Evolutionary conservation across 2,888 invertebrate species (phyloP), one percentile per base, ranked within the genome.

Genomic region (Endotricha flammealis): DNA sequence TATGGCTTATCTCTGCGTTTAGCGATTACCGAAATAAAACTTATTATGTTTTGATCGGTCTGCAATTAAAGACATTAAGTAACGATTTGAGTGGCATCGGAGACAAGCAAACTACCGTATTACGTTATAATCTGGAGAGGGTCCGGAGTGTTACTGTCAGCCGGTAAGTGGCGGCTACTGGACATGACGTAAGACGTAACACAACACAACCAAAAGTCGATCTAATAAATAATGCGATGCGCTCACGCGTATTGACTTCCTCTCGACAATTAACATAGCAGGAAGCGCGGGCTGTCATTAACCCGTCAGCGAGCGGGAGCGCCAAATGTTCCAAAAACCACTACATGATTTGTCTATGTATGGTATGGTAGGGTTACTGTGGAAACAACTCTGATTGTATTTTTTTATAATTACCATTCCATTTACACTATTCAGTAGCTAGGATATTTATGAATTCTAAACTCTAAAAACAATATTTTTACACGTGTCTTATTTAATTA

Each of bases 221-320:
- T 71, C 72, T 71, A 76, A 80, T 78, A 73, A 79, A 77, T 77
- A 77, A 78, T 79, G 72, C 71, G 78, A 78, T 73, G 77, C 69
- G 65, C 54, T 49, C 62, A 60, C 55, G 64, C 60, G 69, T 66
- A 74, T 73, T 62, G 69, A 80, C 80, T 80, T 79, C 79, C 78
- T 78, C 74, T 57, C 53, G 64, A 69, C 78, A 79, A 85, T 83
- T 83, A 83, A 74, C 77, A 68, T 71, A 70, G 76, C 85, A 81
- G 86, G 86, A 86, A 86, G 75, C 73, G 61, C 61, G 61, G 63
- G 60, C 82, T 77, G 80, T 85, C 82, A 85, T 85, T 86, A 85
- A 54, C 67, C 73, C 79, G 82, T 85, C 85, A 85, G 67, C 80
- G 76, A 55, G 44, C 56, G 50, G 51, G 52, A 61, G 62, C 62